Percentiles rank a stretch among this genome's conserved stretches.
Conservation (phyloP, 2,113 vertebrate species). For the Muntiacus muntjak region DNA sequence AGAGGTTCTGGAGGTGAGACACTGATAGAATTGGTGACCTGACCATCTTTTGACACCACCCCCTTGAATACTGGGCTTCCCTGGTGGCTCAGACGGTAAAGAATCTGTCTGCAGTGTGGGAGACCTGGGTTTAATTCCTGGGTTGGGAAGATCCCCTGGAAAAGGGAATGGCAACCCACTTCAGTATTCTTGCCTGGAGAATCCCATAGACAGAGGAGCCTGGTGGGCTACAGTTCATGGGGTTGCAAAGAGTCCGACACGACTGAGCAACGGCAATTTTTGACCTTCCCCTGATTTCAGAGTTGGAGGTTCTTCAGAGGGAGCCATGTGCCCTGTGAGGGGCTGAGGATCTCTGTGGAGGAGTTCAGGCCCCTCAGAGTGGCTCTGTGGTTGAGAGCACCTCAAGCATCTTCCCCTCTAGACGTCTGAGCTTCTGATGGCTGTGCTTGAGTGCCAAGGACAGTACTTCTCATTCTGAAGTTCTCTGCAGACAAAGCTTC, state of each 20-base stretch:
- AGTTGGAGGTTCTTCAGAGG: background rate
- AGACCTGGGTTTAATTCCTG: background rate
- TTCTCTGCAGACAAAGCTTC: background rate
- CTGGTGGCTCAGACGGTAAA: background rate
- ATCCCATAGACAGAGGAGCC: background rate
- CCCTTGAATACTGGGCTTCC: background rate
- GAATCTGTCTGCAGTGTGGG: background rate
- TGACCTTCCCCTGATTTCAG: background rate
- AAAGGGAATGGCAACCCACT: background rate
- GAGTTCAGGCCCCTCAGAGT: background rate
- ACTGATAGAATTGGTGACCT: background rate
- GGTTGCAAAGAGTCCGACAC: background rate
- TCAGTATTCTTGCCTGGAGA: background rate
- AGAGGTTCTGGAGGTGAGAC: background rate
- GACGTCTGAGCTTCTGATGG: background rate
- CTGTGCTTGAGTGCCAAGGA: background rate
- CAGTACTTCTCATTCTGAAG: background rate
- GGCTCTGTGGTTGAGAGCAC: background rate
- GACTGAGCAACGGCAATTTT: background rate
- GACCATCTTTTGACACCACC: background rate
- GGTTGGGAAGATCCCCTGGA: background rate
- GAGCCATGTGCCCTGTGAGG: background rate
- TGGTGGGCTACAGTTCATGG: background rate
- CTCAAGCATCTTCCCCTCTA: background rate
- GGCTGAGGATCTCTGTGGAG: background rate